Percentiles rank a stretch among this genome's conserved stretches.
Conservation (phyloP, 2,888 invertebrate genomes). For the Trisateles emortualis region DNA sequence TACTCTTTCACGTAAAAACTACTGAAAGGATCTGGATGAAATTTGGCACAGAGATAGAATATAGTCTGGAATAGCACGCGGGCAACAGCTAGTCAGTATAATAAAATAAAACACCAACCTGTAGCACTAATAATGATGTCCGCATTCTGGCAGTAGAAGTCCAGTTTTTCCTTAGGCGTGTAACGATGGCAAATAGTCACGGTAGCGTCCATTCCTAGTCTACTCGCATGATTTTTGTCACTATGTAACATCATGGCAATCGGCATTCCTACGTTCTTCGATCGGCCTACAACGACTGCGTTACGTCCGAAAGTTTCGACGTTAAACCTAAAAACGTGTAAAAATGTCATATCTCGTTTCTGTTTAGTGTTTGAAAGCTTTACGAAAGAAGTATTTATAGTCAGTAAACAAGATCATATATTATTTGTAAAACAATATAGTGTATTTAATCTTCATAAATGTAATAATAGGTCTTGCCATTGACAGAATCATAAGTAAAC, state of each 20-base stretch:
- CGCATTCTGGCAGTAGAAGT: slow-evolving; percentile 89
- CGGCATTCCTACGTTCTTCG: slow-evolving; percentile 97
- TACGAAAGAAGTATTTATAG: background rate
- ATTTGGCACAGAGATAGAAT: too few species aligned
- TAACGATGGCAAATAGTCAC: slow-evolving; percentile 96
- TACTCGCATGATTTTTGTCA: slow-evolving; percentile 89
- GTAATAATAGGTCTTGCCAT: background rate
- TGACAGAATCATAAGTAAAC: background rate
- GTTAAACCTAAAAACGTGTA: slow-evolving; percentile 71
- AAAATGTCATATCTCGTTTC: slow-evolving; percentile 14
- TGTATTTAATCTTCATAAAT: too few species aligned
- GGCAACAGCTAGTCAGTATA: background rate
- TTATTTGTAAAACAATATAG: too few species aligned
- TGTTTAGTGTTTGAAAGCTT: slow-evolving; percentile 2
- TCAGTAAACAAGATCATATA: too few species aligned
- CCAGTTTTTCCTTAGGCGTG: slow-evolving; percentile 93
- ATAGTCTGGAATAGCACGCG: too few species aligned
- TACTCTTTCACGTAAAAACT: too few species aligned
- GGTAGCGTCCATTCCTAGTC: slow-evolving; percentile 93
- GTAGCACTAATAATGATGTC: slow-evolving; percentile 93
- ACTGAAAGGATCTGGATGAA: too few species aligned
- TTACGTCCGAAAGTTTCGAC: slow-evolving; percentile 94
- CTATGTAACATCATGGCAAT: slow-evolving; percentile 94
- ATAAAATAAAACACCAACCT: slow-evolving; percentile 69
- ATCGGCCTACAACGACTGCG: slow-evolving; percentile 95